A percentile compares a stretch with the other conserved stretches of the same genome.
Conservation (phyloP, 2,888 invertebrate species). For the Pristionchus entomophagus region DNA sequence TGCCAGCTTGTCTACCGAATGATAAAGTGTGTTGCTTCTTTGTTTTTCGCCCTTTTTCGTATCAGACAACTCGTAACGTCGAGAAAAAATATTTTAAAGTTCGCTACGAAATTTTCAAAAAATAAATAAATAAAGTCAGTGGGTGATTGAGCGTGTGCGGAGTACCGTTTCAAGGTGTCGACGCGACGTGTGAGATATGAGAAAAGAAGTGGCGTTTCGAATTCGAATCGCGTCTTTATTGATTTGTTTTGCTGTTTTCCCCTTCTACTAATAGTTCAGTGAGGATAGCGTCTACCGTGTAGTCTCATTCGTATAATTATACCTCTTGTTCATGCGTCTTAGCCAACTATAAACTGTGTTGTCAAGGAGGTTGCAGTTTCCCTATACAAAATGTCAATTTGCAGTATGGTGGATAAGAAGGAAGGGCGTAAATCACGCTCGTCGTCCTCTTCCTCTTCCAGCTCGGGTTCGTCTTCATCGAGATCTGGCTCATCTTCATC, state of each 20-base stretch:
- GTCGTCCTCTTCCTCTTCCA: conserved; percentile 63
- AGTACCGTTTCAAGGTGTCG: too few relatives aligned
- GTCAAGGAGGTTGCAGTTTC: too few relatives aligned
- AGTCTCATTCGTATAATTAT: too few relatives aligned
- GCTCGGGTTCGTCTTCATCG: conserved; percentile 56
- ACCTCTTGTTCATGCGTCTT: too few relatives aligned
- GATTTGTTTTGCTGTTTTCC: too few relatives aligned
- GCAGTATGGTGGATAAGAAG: conserved; percentile 58
- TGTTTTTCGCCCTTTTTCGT: background rate
- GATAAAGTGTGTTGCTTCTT: background rate
- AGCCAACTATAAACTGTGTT: too few relatives aligned
- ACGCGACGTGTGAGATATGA: too few relatives aligned
- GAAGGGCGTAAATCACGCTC: conserved; percentile 51
- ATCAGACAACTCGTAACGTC: background rate
- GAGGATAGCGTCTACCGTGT: too few relatives aligned
- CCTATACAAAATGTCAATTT: conserved; percentile 6
- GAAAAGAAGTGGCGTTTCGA: too few relatives aligned
- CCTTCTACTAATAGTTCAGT: too few relatives aligned
- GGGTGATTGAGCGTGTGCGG: too few relatives aligned
- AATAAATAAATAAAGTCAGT: background rate
- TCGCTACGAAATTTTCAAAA: background rate
- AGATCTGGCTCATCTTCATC: conserved; percentile 60
- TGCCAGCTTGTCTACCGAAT: conserved; percentile 7
- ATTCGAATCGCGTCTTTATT: too few relatives aligned
- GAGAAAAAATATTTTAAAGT: background rate